Evolutionary conservation across 92 coral and sea anemone genomes (phyloP).

Genomic region (Epizoanthus illoricatus): DNA sequence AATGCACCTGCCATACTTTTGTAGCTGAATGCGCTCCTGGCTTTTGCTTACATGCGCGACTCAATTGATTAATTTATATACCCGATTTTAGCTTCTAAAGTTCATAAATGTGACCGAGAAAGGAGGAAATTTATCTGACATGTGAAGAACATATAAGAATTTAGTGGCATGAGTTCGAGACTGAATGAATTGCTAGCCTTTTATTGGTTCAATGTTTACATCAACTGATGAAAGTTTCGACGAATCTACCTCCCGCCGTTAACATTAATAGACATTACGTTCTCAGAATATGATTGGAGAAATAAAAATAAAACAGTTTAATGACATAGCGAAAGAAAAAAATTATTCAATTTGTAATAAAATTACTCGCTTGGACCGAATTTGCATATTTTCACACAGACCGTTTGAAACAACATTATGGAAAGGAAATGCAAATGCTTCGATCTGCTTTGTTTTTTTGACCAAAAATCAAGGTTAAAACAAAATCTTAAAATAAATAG

Average conservation of each 20-base stretch:
- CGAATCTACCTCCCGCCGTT: background rate
- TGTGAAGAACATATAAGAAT: too few species aligned
- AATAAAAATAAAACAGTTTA: background rate
- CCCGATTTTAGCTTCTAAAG: too few species aligned
- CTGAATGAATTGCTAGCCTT: too few species aligned
- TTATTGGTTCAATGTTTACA: too few species aligned
- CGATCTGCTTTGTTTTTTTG: background rate
- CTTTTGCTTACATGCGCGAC: too few species aligned
- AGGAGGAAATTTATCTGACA: too few species aligned
- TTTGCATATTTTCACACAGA: constrained; percentile 23
- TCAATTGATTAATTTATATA: too few species aligned
- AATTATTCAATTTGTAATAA: constrained; percentile 21
- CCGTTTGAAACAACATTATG: constrained; percentile 12
- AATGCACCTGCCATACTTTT: too few species aligned
- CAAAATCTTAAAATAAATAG: background rate
- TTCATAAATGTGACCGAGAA: too few species aligned
- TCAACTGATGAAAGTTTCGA: too few species aligned
- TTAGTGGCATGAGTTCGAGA: too few species aligned
- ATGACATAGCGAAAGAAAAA: background rate
- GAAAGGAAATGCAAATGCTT: background rate
- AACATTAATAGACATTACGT: background rate
- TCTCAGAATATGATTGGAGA: constrained; percentile 17
- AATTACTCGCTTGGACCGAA: background rate
- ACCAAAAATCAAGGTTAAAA: background rate
- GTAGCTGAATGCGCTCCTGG: too few species aligned